Base-by-base conservation (phyloP, 1,140 invertebrate genomes). In the Drosophila ohnishii region DNA sequence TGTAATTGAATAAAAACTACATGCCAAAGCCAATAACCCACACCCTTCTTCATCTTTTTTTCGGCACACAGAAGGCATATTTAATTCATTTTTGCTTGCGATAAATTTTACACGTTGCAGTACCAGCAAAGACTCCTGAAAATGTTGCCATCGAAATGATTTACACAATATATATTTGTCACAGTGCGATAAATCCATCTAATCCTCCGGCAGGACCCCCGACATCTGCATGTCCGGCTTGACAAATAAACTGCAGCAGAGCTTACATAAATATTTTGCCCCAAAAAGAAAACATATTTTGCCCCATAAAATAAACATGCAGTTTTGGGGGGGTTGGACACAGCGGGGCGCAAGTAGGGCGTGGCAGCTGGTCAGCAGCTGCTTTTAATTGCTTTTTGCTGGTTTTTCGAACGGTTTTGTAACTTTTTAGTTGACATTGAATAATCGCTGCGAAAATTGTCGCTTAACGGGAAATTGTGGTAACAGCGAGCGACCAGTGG, bases 381-480 rank as follows among this genome's bases (percentile, higher is more conserved):
- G 77, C 47, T 76, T 85, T 85, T 78, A 86, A 86, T 86, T 85
- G 74, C 59, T 55, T 48, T 55, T 67, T 28, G 50, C 58, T 70
- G 57, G 56, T 22, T 64, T 77, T 65, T 50, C 64, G 39, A 44
- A 58, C 59, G 58, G 66, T 69, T 77, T 67, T 61, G 55, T 48
- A 47, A 47, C 67, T 70, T 67, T 45, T 65, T 63, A 62, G 75
- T 75, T 78, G 69, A 64, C 76, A 55, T 75, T 84, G 80, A 84
- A 84, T 77, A 84, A 87, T 87, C 60, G 67, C 66, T 87, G 83
- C 82, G 75, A 75, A 87, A 86, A 82, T 87, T 73, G 82, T 78
- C 83, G 72, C 75, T 87, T 87, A 87, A 72, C 75, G 66, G 71
- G 45, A 87, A 82, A 82, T 78, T 82, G 83, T 73, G 75, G 75